These are phyloP conservation scores for Latrodectus elegans DNA, from an alignment of 2,888 invertebrate species.

Conservation along the genomic window DNA sequence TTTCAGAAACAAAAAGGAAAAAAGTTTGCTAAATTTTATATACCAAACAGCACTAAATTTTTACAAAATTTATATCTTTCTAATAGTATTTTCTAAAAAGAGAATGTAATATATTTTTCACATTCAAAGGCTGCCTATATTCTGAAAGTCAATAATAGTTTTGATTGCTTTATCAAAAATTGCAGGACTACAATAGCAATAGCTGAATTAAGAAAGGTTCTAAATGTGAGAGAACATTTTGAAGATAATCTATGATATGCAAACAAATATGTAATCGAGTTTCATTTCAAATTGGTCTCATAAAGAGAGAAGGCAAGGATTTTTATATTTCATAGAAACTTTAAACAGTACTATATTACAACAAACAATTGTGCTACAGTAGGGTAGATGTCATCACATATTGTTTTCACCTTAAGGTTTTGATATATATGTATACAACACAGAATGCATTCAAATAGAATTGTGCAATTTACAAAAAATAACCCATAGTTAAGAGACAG, in stretches of 20 bases:
- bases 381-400: conserved; percentile 57
- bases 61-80: conserved; percentile 51
- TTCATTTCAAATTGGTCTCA: conserved; percentile 46
- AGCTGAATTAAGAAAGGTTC: conserved; percentile 40
- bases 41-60: conserved; percentile 54
- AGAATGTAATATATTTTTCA: conserved; percentile 46
- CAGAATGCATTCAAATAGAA: conserved; percentile 29
- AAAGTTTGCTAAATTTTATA: conserved; percentile 49
- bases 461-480: conserved; percentile 28
- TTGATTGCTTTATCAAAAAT: conserved; percentile 55
- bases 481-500: too few species aligned
- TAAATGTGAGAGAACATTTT: conserved; percentile 44
- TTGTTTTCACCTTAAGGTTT: conserved; percentile 51
- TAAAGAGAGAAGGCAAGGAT: conserved; percentile 64
- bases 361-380: conserved; percentile 66
- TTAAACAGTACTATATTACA: conserved; percentile 62
- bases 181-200: conserved; percentile 43
- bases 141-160: conserved; percentile 27
- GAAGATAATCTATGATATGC: conserved; percentile 55
- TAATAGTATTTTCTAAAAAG: conserved; percentile 50
- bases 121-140: conserved; percentile 35
- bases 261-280: conserved; percentile 53
- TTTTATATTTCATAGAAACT: conserved; percentile 60
- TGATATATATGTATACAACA: conserved; percentile 43
- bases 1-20: conserved; percentile 31